Base-by-base conservation (phyloP, 2,888 invertebrate species). In the Ennomos erosarius region DNA sequence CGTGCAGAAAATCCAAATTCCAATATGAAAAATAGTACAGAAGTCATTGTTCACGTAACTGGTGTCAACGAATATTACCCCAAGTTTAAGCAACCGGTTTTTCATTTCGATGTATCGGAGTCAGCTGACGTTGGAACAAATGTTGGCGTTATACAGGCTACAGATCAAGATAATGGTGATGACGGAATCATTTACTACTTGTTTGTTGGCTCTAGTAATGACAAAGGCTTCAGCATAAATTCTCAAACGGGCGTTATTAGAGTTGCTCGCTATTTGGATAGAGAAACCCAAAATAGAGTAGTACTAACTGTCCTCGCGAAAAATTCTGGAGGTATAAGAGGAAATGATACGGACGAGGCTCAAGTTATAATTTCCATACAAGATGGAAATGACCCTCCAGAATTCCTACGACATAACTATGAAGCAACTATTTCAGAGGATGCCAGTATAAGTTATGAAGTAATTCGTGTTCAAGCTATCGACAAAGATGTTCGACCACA, bases 311-410 rank as follows among this genome's bases (percentile, higher is more conserved):
- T 98, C 0, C 94, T 99, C 93, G 98, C 98, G 0, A 99, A 99
- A 88, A 99, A 99, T 81, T 95, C 95, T 49, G 99, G 99, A 10
- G 97, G 98, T 12, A 98, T 99, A 69, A 94, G 96, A 39, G 99
- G 99, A 3, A 98, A 98, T 80, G 98, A 99, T 76, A 98, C 98
- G 0, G 98, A 98, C 79, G 98, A 98, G 87, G 98, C 98, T 4
- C 97, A 98, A 87, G 97, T 99, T 0, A 97, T 97, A 47, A 96
- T 99, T 64, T 96, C 97, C 0, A 97, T 99, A 64, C 97, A 98
- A 88, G 99, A 99, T 83, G 98, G 98, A 13, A 99, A 99, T 80
- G 99, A 99, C 90, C 98, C 99, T 0, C 99, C 99, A 0, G 97
- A 97, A 81, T 99, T 99, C 81, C 85, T 96, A n/a, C 94, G 96